phyloP scores from a whole-genome alignment of 1,140 invertebrate genomes.

The Drosophila ercepeae region DNA sequence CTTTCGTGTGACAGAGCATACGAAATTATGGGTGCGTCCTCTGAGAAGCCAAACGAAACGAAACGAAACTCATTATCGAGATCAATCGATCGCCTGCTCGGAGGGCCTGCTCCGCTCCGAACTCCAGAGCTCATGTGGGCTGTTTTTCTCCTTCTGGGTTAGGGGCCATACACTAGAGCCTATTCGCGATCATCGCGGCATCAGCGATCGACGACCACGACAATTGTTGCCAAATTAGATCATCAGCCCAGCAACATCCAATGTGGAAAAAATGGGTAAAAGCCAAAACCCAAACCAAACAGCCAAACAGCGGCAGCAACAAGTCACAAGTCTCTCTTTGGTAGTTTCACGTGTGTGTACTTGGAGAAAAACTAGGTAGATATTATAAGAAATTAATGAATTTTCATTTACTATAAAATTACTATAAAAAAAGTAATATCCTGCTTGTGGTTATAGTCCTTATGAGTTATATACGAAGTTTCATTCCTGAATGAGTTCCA shows the following conservation, averaged over 20 bases:
- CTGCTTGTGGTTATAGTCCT: no score
- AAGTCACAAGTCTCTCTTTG: constrained; percentile 36
- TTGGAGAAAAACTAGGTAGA: constrained; percentile 15
- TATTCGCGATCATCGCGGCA: constrained; percentile 32
- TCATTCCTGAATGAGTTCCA: no score
- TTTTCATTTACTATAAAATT: not conserved
- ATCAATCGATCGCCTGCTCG: constrained; percentile 79
- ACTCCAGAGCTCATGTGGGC: constrained; percentile 30
- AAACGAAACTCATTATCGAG: constrained; percentile 81
- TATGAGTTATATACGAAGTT: no score
- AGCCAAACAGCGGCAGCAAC: constrained; percentile 45
- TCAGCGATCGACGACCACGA: constrained; percentile 66
- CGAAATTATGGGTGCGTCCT: constrained; percentile 73
- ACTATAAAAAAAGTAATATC: no score
- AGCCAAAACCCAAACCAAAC: constrained; percentile 24
- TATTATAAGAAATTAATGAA: no score
- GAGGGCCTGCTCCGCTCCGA: constrained; percentile 17
- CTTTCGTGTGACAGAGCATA: constrained; percentile 51
- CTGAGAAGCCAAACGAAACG: constrained; percentile 32
- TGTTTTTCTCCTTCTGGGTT: constrained; percentile 14
- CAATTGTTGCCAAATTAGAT: constrained; percentile 84
- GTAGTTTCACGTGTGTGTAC: constrained; percentile 28
- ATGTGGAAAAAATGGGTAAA: constrained; percentile 1
- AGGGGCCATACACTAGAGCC: not conserved
- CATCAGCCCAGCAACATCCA: constrained; percentile 63